Percentiles rank a stretch among this genome's conserved stretches.
These are phyloP conservation scores for Allolobophora icterica DNA, from an alignment of 2,888 invertebrate species.

Conservation along the genomic window DNA sequence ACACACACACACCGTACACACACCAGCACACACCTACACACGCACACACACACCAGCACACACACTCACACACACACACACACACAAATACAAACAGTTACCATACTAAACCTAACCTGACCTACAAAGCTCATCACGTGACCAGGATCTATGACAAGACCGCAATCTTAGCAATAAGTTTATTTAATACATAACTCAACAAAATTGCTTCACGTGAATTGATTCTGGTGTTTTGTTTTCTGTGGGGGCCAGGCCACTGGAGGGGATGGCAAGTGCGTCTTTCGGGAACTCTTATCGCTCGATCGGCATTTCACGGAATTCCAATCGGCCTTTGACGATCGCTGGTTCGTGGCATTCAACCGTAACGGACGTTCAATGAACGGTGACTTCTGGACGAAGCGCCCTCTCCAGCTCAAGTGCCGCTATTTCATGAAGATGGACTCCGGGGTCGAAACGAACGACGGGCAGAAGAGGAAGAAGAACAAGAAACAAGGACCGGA, in stretches of 20 bases:
- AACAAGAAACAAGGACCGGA: slow-evolving; percentile 5
- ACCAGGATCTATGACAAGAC: too few species aligned
- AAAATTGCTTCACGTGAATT: not conserved
- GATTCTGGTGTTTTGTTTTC: not conserved
- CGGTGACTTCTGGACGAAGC: not conserved
- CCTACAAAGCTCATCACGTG: too few species aligned
- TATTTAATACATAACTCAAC: too few species aligned
- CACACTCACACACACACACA: too few species aligned
- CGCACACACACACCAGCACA: too few species aligned
- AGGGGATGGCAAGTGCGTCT: slow-evolving; percentile 11
- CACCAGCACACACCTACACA: too few species aligned
- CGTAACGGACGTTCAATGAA: not conserved
- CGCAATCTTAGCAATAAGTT: too few species aligned
- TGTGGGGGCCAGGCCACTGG: not conserved
- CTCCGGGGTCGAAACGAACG: not conserved
- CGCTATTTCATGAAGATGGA: slow-evolving; percentile 20
- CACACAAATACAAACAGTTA: too few species aligned
- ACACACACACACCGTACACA: too few species aligned
- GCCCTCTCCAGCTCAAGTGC: not conserved
- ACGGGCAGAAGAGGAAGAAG: not conserved
- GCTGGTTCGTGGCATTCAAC: slow-evolving; percentile 20
- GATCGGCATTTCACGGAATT: slow-evolving; percentile 24
- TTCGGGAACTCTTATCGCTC: not conserved
- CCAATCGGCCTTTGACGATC: not conserved
- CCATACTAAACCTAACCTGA: too few species aligned